A percentile compares a stretch with the other conserved stretches of the same genome.
These are phyloP conservation scores for Vulpes ferrilata DNA, from an alignment of 2,113 vertebrate species.

Conservation along the genomic window DNA sequence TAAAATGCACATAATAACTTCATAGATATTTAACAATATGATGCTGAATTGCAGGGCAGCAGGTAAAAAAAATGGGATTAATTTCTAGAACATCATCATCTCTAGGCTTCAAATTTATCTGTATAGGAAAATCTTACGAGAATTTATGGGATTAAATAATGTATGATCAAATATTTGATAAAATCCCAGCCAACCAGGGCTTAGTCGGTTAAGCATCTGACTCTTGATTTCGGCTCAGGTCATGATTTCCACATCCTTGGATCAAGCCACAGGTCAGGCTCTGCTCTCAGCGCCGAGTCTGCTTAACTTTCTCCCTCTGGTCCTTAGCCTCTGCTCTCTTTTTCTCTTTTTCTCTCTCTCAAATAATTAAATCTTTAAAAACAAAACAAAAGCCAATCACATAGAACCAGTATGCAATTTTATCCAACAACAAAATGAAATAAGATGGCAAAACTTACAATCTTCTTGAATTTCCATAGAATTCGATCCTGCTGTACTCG, in stretches of 20 bases:
- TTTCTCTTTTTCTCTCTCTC: not conserved
- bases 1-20: not conserved
- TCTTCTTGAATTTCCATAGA: not conserved
- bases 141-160: not conserved
- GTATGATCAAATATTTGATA: not conserved
- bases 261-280: not conserved
- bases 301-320: not conserved
- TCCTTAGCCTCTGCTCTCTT: too few species aligned
- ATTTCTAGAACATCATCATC: not conserved
- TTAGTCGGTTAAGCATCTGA: not conserved
- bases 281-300: not conserved
- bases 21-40: not conserved
- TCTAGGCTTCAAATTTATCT: conserved; percentile 23
- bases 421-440: not conserved
- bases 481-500: not conserved
- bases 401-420: not conserved
- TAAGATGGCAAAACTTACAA: not conserved
- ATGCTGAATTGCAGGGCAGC: not conserved
- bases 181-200: not conserved
- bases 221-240: not conserved
- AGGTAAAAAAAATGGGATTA: not conserved
- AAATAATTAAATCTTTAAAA: not conserved
- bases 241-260: too few species aligned
- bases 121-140: not conserved
- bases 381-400: not conserved